Base-by-base conservation (phyloP, 37 sponge, comb jelly and placozoan genomes). In the Dysidea cf. avara region DNA sequence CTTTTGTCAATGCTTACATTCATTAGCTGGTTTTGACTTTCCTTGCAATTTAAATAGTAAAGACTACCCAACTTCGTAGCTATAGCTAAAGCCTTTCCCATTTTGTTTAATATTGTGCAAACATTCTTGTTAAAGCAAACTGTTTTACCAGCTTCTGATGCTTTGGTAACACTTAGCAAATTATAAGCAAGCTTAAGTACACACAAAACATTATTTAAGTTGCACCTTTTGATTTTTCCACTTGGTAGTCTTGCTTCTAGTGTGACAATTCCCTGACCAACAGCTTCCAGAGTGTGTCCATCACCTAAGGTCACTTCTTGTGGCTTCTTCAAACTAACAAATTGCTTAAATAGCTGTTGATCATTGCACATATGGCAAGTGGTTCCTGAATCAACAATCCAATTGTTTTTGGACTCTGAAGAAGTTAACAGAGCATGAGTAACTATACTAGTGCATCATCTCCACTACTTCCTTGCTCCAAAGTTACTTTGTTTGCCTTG, bases 81-180 rank as follows among this genome's bases (percentile, higher is more conserved):
- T n/a, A n/a, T n/a, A n/a, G n/a, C n/a, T n/a, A n/a, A n/a, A n/a
- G n/a, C n/a, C n/a, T n/a, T n/a, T n/a, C n/a, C n/a, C n/a, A n/a
- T n/a, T n/a, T n/a, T n/a, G n/a, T n/a, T 69, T 34, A 78, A n/a
- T 13, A 71, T 50, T 65, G 51, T 56, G 50, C 73, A 72, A 37
- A 66, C 65, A 36, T 56, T 18, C 4, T 66, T 46, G 61, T 85
- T 43, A 58, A 84, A 77, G 37, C 39, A 70, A 28, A 57, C 55
- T 17, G 49, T 68, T 52, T 66, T 66, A 18, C 78, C 78, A 36
- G 35, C 52, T 38, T 75, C 50, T 39, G 74, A 26, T 20, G 67
- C 82, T 49, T 73, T 73, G 22, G 82, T 72, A 37, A 81, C 82
- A 63, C 82, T 81, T 18, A 81, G 35, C 20, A 81, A 36, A 61